Conservation (phyloP, 2,888 invertebrate genomes). For the Branchellion lobata region DNA sequence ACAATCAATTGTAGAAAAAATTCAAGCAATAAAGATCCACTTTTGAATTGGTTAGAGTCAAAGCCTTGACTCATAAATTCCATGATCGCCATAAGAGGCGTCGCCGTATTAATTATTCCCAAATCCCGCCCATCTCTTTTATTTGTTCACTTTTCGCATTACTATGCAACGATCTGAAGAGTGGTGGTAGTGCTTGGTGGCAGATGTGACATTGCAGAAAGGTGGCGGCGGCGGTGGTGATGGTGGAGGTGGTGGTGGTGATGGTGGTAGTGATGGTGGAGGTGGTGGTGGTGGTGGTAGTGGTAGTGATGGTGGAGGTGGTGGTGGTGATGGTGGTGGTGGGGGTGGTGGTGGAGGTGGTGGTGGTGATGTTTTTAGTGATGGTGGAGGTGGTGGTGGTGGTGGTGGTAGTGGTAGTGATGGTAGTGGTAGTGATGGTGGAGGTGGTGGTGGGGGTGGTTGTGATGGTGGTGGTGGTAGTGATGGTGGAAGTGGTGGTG, state of each 20-base stretch:
- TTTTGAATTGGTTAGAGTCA: too few species aligned
- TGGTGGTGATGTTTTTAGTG: neutral
- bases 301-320: too few species aligned
- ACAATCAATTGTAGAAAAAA: too few species aligned
- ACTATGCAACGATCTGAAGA: neutral
- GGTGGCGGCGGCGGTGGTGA: neutral
- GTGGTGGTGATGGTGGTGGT: too few species aligned
- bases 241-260: too few species aligned
- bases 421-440: neutral
- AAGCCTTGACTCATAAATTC: constrained; percentile 7
- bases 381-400: neutral
- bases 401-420: constrained; percentile 5
- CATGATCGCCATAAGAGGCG: neutral
- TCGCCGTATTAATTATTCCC: neutral
- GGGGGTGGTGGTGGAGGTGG: too few species aligned
- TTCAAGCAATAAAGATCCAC: too few species aligned
- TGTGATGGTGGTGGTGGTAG: neutral
- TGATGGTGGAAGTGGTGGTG: neutral
- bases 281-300: too few species aligned
- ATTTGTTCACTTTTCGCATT: neutral
- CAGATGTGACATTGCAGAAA: neutral
- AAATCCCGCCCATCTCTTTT: neutral
- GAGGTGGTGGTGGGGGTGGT: neutral
- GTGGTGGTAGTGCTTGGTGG: neutral
- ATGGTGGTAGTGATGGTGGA: too few species aligned